Percentiles rank a stretch among this genome's conserved stretches.
Evolutionary conservation across 2,888 invertebrate genomes (phyloP).

Genomic region (Omphaloscelis lunosa): DNA sequence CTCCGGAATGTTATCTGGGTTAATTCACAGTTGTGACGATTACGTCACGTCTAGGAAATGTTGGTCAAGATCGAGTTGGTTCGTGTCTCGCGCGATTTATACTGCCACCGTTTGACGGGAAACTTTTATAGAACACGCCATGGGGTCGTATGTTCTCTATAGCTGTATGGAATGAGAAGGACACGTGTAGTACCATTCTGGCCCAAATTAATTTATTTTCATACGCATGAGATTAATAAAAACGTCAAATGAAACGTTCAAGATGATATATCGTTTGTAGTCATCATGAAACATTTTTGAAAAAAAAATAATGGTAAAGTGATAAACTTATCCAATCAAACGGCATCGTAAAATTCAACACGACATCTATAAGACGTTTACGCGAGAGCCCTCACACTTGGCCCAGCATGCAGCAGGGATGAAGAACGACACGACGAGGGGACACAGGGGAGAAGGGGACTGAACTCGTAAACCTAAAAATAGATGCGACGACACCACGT

Average conservation of each 20-base stretch:
- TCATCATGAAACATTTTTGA: slow-evolving; percentile 18
- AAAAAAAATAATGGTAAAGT: slow-evolving; percentile 45
- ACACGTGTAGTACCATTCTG: slow-evolving; percentile 40
- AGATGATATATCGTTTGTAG: slow-evolving; percentile 32
- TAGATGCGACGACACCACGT: slow-evolving; percentile 83
- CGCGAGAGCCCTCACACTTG: slow-evolving; percentile 69
- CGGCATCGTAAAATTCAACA: slow-evolving; percentile 55
- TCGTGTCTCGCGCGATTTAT: slow-evolving; percentile 66
- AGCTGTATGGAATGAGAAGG: slow-evolving; percentile 28
- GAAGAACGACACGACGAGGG: slow-evolving; percentile 67
- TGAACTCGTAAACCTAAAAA: slow-evolving; percentile 89
- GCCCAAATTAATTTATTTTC: slow-evolving; percentile 37
- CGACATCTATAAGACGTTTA: slow-evolving; percentile 61
- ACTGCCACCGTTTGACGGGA: slow-evolving; percentile 57
- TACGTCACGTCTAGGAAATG: slow-evolving; percentile 70
- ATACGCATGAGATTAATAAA: slow-evolving; percentile 34
- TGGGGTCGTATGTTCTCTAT: slow-evolving; percentile 57
- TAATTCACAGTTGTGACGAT: slow-evolving; percentile 69
- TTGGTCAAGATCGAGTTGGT: slow-evolving; percentile 70
- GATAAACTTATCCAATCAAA: slow-evolving; percentile 59
- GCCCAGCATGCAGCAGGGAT: slow-evolving; percentile 70
- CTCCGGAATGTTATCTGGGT: slow-evolving; percentile 70
- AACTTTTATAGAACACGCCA: slow-evolving; percentile 68
- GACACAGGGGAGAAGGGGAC: slow-evolving; percentile 78
- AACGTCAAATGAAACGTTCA: slow-evolving; percentile 32